Evolutionary conservation across 2,888 invertebrate species (phyloP), one percentile per base, ranked within the genome.

Genomic region (Drosophila mulleri): DNA sequence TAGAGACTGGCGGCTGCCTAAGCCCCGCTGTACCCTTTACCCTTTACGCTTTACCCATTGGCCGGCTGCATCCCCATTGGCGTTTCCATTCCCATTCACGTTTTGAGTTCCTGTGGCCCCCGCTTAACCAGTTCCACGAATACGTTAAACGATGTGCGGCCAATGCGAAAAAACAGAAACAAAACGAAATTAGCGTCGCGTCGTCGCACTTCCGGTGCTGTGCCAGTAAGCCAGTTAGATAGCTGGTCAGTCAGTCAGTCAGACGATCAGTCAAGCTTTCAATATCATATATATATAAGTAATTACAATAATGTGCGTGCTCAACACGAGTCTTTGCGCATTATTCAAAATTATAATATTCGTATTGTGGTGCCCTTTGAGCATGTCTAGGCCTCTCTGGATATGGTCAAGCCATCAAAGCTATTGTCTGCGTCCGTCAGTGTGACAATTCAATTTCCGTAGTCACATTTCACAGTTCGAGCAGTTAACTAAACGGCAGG

Each of bases 281-380:
- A 42, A 58, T 76, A 20, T 54, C 12, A 58, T 72, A 73, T 26
- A 26, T 29, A 32, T 11, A 32, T 32, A 32, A 67, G 78, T 78
- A 88, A 82, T 83, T 73, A 75, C 68, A 75, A 54, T 67, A 84
- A 80, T 88, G 88, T 85, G 80, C 83, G 80, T 88, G 83, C 75
- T 39, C 62, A 61, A 26, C 70, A 54, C 72, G 72, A 68, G 29
- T 68, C 64, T 78, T 86, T 75, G 78, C 70, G 71, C 78, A 85
- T 83, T 85, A 88, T 78, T 67, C 50, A 67, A 23, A 60, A 60
- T 18, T 29, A 50, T 61, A 57, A 48, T 61, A 20, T 23, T 32
- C 23, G 41, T 11, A 11, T 48, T 26, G 48, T 39, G 39, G 16
- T 48, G 67, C 69, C 62, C 69, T 78, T 67, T 67, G 65, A 35